phyloP scores from a whole-genome alignment of 2,113 vertebrate genomes.

The Ornithorhynchus anatinus region DNA sequence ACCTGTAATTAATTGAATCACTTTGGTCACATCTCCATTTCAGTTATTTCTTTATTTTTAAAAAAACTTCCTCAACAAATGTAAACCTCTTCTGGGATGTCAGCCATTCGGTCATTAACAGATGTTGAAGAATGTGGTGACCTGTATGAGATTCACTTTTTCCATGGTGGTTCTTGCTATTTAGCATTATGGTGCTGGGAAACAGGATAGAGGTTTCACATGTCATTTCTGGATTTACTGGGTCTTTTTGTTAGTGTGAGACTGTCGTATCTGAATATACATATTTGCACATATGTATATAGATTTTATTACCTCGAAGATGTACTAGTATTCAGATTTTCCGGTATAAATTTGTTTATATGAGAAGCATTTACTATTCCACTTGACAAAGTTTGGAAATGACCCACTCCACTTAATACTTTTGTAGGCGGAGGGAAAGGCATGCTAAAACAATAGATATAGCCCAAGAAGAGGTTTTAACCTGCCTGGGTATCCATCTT shows the following conservation, averaged over 20 bases:
- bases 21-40: background rate
- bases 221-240: constrained; percentile 55
- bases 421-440: constrained; percentile 86
- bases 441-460: constrained; percentile 98
- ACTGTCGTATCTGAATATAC: constrained; percentile 17
- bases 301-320: too few relatives aligned
- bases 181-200: background rate
- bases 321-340: background rate
- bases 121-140: background rate
- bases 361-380: background rate
- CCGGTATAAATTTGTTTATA: constrained; percentile 15
- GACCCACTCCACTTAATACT: background rate
- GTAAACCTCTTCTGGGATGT: background rate
- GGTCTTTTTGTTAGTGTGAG: constrained; percentile 23
- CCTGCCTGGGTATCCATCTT: constrained; percentile 94
- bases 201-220: background rate
- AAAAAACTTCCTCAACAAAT: too few relatives aligned
- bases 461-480: constrained; percentile 97
- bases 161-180: background rate
- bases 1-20: background rate
- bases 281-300: background rate
- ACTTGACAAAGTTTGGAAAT: background rate
- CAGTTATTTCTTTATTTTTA: background rate
- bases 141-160: background rate
- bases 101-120: background rate